phyloP scores from a whole-genome alignment of 1,140 invertebrate genomes.

The Calephelis virginiensis region DNA sequence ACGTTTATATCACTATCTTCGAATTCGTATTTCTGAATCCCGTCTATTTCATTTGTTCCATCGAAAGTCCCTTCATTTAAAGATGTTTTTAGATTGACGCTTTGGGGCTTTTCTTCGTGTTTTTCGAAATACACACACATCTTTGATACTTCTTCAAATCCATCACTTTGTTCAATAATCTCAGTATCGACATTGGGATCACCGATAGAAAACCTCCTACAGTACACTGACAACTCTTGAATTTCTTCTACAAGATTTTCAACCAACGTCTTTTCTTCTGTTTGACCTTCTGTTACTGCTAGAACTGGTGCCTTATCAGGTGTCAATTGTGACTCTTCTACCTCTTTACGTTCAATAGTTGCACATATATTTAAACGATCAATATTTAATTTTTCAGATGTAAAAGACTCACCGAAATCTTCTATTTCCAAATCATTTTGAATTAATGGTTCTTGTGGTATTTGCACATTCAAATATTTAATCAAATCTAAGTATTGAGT shows the following conservation, averaged over 20 bases:
- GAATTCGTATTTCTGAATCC: no score
- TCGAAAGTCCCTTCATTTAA: no score
- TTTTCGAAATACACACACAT: no score
- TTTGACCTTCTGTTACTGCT: not conserved
- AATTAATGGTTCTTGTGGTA: not conserved
- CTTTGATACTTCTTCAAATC: not conserved
- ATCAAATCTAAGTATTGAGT: not conserved
- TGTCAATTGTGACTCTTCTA: not conserved
- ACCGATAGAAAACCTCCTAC: not conserved
- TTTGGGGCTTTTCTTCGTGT: no score
- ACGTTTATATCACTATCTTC: no score
- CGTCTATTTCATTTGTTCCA: no score
- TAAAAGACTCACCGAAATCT: no score
- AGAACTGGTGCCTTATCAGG: not conserved
- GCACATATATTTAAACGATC: no score
- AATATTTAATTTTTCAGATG: no score
- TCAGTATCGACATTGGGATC: not conserved
- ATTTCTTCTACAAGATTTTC: slow-evolving; percentile 2
- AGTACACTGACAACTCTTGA: not conserved
- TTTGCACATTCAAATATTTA: not conserved
- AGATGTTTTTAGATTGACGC: no score
- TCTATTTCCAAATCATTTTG: no score
- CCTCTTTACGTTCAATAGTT: not conserved
- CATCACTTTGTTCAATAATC: not conserved
- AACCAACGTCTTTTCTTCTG: not conserved